These are phyloP conservation scores for Pachycephus smyrnensis DNA, from an alignment of 2,888 invertebrate genomes.

Conservation along the genomic window DNA sequence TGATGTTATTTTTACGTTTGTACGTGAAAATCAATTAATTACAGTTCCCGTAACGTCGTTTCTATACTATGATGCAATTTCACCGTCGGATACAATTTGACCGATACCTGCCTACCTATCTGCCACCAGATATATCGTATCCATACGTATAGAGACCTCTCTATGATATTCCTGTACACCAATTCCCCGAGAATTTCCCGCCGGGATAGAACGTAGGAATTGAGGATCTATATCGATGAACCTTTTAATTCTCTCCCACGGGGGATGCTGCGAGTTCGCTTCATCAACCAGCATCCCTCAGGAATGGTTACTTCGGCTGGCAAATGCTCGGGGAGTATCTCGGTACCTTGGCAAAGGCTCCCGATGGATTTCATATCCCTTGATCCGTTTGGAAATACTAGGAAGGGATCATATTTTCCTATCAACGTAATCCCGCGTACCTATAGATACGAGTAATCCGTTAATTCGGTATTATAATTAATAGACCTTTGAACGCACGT, in stretches of 20 bases:
- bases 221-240: background rate
- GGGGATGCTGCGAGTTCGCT: conserved; percentile 36
- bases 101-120: conserved; percentile 7
- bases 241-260: conserved; percentile 38
- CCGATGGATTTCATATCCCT: conserved; percentile 32
- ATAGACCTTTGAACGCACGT: background rate
- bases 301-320: conserved; percentile 26
- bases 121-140: background rate
- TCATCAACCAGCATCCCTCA: conserved; percentile 30
- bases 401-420: background rate
- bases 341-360: conserved; percentile 33
- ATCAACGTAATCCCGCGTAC: background rate
- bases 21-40: conserved; percentile 8
- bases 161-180: background rate
- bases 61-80: background rate
- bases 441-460: background rate
- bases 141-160: conserved; percentile 1
- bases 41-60: background rate
- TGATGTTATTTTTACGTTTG: conserved; percentile 1
- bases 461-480: background rate
- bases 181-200: background rate
- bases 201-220: background rate
- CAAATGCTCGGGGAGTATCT: conserved; percentile 33
- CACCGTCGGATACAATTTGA: conserved; percentile 4
- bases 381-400: background rate